Evolutionary conservation across 2,888 invertebrate genomes (phyloP).

Genomic region (Plutella xylostella): DNA sequence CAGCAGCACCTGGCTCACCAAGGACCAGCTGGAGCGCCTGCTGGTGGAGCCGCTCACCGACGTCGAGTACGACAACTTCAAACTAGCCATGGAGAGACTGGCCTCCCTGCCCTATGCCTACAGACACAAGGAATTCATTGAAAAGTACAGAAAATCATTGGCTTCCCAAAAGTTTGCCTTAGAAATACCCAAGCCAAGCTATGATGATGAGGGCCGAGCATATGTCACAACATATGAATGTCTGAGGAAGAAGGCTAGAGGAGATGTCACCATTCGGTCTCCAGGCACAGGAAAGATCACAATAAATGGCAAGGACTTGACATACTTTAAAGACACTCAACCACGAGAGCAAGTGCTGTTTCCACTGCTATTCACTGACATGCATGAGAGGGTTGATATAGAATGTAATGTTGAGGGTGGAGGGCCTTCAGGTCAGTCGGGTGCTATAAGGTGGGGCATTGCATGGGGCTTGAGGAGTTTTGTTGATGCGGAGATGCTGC

Average conservation of each 20-base stretch:
- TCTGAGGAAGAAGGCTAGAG: conserved; percentile 77
- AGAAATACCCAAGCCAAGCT: conserved; percentile 75
- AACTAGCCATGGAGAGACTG: conserved; percentile 78
- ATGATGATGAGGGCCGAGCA: conserved; percentile 77
- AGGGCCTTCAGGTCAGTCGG: conserved; percentile 86
- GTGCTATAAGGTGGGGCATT: conserved; percentile 89
- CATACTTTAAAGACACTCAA: conserved; percentile 79
- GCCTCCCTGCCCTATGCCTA: conserved; percentile 78
- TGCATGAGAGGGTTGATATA: conserved; percentile 84
- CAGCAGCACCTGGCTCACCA: conserved; percentile 71
- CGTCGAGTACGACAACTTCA: conserved; percentile 78
- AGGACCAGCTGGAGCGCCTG: conserved; percentile 72
- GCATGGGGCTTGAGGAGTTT: conserved; percentile 87
- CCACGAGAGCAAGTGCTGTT: conserved; percentile 87
- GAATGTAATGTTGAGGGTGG: conserved; percentile 80
- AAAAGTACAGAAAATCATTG: conserved; percentile 74
- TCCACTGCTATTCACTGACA: conserved; percentile 83
- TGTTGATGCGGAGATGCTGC: conserved; percentile 79
- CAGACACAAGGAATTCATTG: conserved; percentile 78
- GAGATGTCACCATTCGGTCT: conserved; percentile 81
- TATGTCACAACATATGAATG: conserved; percentile 81
- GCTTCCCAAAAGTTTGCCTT: conserved; percentile 67
- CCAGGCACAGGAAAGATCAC: conserved; percentile 87
- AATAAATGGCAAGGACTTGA: conserved; percentile 84
- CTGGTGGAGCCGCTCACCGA: conserved; percentile 77